Evolutionary conservation across 2,797 vertebrate genomes (phyloP).

Genomic region (Taeniopygia guttata): DNA sequence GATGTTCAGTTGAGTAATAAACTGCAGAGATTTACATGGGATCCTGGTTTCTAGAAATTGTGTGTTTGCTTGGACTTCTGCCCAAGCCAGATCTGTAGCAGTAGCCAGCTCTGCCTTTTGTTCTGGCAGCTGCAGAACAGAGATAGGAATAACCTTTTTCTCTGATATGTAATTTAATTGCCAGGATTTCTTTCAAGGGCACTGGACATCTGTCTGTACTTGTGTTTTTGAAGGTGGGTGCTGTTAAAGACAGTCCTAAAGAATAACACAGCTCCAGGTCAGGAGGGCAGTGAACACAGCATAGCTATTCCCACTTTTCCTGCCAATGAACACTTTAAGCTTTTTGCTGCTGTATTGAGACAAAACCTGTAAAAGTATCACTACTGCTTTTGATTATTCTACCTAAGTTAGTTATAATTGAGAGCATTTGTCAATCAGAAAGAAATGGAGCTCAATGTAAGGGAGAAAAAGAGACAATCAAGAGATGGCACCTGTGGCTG

Average conservation of each 20-base stretch:
- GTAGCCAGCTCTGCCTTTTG: not conserved
- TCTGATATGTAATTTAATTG: not conserved
- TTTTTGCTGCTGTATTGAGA: not conserved
- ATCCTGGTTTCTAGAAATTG: conserved; percentile 8
- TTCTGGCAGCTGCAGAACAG: conserved; percentile 7
- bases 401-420: not conserved
- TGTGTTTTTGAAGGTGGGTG: not conserved
- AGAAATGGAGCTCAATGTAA: not conserved
- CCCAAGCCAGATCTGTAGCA: not conserved
- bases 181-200: not conserved
- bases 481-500: not conserved
- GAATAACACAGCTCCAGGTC: not conserved
- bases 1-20: not conserved
- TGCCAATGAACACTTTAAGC: not conserved
- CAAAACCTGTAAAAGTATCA: not conserved
- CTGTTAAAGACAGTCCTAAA: not conserved
- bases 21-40: not conserved
- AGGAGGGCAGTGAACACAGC: not conserved
- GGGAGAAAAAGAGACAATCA: not conserved
- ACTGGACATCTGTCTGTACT: not conserved
- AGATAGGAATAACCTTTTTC: not conserved
- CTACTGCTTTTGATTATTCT: not conserved
- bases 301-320: not conserved
- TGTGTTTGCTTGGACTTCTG: conserved; percentile 9
- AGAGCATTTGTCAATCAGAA: not conserved